A percentile compares a stretch with the other conserved stretches of the same genome.
phyloP scores from a whole-genome alignment of 2,113 vertebrate genomes.

The Malurus cyaneus region DNA sequence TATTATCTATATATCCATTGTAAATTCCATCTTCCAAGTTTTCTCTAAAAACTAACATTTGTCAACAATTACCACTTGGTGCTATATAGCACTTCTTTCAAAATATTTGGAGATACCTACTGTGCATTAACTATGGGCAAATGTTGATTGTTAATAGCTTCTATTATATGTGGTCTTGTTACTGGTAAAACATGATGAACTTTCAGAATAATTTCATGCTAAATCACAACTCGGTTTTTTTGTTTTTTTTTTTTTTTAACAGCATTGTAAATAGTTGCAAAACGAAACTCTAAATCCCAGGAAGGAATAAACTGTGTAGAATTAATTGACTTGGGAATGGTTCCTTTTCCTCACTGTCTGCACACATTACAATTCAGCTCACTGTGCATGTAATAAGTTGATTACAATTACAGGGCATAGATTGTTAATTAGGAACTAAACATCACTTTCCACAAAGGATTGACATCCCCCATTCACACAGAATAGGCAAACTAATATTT shows the following conservation, averaged over 20 bases:
- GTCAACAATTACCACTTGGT: slow-evolving; percentile 3
- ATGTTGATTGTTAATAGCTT: not conserved
- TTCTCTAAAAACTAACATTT: not conserved
- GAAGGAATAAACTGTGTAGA: not conserved
- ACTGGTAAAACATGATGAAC: not conserved
- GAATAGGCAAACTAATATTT: not conserved
- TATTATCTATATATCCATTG: not conserved
- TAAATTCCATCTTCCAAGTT: not conserved
- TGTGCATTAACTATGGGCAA: slow-evolving; percentile 10
- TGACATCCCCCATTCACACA: not conserved
- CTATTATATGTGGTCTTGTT: not conserved
- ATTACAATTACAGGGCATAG: not conserved
- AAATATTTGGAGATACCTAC: slow-evolving; percentile 25
- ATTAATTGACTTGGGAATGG: not conserved
- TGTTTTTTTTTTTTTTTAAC: slow-evolving; percentile 43
- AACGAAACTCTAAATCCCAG: not conserved
- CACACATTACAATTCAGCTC: not conserved
- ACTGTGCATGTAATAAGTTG: not conserved
- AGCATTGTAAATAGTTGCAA: not conserved
- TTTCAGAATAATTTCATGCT: not conserved
- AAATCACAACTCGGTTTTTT: not conserved
- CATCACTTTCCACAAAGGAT: not conserved
- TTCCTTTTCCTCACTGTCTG: not conserved
- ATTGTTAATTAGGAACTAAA: not conserved
- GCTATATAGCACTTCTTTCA: not conserved